A percentile compares a stretch with the other conserved stretches of the same genome.
These are phyloP conservation scores for Lycaena phlaeas DNA, from an alignment of 2,888 invertebrate species.

Conservation along the genomic window DNA sequence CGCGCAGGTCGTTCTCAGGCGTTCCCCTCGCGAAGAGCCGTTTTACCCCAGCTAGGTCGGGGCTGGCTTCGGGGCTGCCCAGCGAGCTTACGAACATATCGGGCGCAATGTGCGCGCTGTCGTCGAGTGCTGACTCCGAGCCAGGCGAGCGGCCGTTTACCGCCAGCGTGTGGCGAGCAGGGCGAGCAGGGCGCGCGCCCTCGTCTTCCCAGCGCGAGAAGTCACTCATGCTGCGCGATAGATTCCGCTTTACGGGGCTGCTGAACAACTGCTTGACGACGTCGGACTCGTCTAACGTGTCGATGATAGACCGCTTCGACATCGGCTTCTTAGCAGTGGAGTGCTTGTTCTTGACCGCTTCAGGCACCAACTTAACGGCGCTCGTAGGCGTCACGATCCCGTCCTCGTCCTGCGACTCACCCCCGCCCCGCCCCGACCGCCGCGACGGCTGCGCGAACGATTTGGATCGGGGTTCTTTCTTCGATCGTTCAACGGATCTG, in stretches of 20 bases:
- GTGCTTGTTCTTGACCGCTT: conserved; percentile 57
- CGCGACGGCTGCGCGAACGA: conserved; percentile 18
- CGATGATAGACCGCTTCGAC: conserved; percentile 59
- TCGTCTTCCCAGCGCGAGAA: conserved; percentile 45
- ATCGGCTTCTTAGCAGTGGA: conserved; percentile 63
- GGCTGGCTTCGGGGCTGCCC: conserved; percentile 34
- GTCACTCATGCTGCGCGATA: conserved; percentile 64
- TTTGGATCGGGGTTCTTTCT: conserved; percentile 28
- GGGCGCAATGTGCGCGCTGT: conserved; percentile 32
- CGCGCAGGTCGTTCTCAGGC: conserved; percentile 36
- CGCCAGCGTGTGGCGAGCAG: conserved; percentile 32
- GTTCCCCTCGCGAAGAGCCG: conserved; percentile 34
- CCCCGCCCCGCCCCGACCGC: conserved; percentile 13
- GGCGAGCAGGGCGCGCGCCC: conserved; percentile 20
- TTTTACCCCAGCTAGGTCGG: conserved; percentile 35
- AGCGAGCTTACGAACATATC: conserved; percentile 49
- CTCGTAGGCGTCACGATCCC: conserved; percentile 51
- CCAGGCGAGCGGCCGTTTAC: conserved; percentile 23
- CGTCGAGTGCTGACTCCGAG: conserved; percentile 25
- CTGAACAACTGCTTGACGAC: conserved; percentile 58
- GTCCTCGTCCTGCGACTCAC: conserved; percentile 21
- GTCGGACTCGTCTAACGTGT: conserved; percentile 51
- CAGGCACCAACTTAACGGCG: conserved; percentile 39
- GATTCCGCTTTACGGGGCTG: conserved; percentile 60
- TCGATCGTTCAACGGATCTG: conserved; percentile 21